Evolutionary conservation across 1,140 invertebrate species (phyloP), one percentile per base, ranked within the genome.

Genomic region (Homalodisca vitripennis): DNA sequence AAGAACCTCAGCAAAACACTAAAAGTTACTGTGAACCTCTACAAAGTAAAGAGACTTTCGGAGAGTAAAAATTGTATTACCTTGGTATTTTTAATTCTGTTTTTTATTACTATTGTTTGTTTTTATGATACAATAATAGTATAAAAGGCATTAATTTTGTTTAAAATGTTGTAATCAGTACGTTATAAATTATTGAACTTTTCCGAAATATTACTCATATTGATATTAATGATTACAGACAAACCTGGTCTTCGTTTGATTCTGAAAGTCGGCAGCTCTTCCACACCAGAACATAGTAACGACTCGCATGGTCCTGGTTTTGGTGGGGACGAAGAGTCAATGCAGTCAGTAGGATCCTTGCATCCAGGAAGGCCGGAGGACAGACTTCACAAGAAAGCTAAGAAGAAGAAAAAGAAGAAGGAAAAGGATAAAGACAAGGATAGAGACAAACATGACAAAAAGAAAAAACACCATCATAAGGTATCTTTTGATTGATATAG

Each of bases 201-300:
- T 6, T 12, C 31, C 31, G 20, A 24, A n/a, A 29, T 24, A n/a
- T 13, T 27, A 17, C 6, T 20, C 53, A 79, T 67, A 81, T 80
- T 68, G 79, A n/a, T n/a, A n/a, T n/a, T n/a, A n/a, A n/a, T n/a
- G n/a, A n/a, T n/a, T n/a, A n/a, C 82, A 77, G 80, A 85, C 20
- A 82, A 87, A 70, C 86, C 83, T 34, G 84, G 84, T 41, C 75
- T 93, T 27, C 92, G 92, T 76, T 78, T 94, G 31, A 93, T 94
- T 57, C 77, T 94, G 24, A 94, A 93, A 80, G 91, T 94, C n/a
- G 88, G 87, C 2, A 85, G 80, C 55, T 86, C 84, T 74, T 85
- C 84, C 10, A 90, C 89, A 1, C 88, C 89, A 0, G 90, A 91
- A 78, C 85, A 90, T 78, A 85, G 82, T 67, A 80, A 80, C 69